Evolutionary conservation across 2,113 vertebrate genomes (phyloP).

Genomic region (Ophiodon elongatus): DNA sequence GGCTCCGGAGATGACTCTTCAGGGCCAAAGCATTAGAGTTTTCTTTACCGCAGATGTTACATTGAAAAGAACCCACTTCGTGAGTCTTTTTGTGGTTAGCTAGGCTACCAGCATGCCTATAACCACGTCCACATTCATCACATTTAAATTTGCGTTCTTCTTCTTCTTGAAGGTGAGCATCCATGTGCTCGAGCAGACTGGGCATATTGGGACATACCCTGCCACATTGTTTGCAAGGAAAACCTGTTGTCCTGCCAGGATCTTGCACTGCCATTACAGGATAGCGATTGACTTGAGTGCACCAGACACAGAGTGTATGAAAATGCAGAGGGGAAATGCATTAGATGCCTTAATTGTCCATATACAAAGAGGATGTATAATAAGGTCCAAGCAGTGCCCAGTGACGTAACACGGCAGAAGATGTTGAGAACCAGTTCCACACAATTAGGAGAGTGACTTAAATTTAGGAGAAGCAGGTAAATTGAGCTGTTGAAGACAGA

Average conservation of each 20-base stretch:
- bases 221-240: conserved; percentile 81
- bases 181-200: conserved; percentile 78
- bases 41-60: conserved; percentile 84
- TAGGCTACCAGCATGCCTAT: conserved; percentile 90
- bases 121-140: conserved; percentile 89
- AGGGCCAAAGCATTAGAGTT: conserved; percentile 85
- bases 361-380: conserved; percentile 37
- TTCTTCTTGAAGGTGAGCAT: conserved; percentile 69
- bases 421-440: conserved; percentile 39
- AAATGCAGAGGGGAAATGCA: conserved; percentile 51
- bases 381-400: conserved; percentile 39
- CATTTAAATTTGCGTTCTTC: conserved; percentile 88
- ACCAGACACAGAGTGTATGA: conserved; percentile 49
- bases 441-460: conserved; percentile 17
- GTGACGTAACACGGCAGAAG: conserved; percentile 15
- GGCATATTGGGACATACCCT: conserved; percentile 74
- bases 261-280: conserved; percentile 76
- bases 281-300: conserved; percentile 38
- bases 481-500: conserved; percentile 48
- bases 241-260: conserved; percentile 71
- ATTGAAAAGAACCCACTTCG: conserved; percentile 87
- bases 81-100: conserved; percentile 90
- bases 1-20: conserved; percentile 85
- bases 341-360: conserved; percentile 57
- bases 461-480: conserved; percentile 26